Conservation (phyloP, 2,113 vertebrate genomes). For the Chunga burmeisteri region DNA sequence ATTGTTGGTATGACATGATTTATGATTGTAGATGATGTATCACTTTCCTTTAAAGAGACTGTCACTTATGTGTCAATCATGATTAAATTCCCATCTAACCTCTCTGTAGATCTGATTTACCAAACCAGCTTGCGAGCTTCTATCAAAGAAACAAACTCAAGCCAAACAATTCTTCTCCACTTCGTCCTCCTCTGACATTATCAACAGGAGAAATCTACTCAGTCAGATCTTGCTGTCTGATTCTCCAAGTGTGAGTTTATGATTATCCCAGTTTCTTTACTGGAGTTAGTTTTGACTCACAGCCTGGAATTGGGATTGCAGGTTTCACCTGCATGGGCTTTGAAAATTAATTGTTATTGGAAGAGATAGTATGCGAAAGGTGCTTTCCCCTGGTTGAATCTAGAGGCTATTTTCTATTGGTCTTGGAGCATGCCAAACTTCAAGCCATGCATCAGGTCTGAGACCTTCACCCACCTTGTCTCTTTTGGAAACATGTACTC, state of each 20-base stretch:
- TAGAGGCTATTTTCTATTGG: background rate
- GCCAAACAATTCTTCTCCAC: background rate
- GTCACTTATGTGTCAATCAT: conserved; percentile 7
- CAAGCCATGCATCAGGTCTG: background rate
- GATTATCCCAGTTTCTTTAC: background rate
- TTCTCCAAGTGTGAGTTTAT: background rate
- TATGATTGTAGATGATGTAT: background rate
- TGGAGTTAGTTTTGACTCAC: background rate
- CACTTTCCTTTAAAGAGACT: conserved; percentile 4
- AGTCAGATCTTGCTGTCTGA: background rate
- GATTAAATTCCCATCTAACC: conserved; percentile 9
- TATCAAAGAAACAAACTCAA: background rate
- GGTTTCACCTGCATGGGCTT: background rate
- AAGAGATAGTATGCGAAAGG: background rate
- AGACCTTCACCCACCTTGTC: background rate
- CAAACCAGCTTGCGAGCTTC: background rate
- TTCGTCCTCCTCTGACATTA: background rate
- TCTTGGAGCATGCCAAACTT: background rate
- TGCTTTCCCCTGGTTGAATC: background rate
- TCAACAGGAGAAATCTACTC: background rate
- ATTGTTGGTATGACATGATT: background rate
- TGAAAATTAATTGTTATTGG: background rate
- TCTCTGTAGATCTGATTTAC: conserved; percentile 17
- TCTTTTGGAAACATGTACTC: background rate
- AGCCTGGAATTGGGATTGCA: background rate